These are phyloP conservation scores for Anthopleura sola DNA, from an alignment of 64 coral and sea anemone species.

Conservation along the genomic window DNA sequence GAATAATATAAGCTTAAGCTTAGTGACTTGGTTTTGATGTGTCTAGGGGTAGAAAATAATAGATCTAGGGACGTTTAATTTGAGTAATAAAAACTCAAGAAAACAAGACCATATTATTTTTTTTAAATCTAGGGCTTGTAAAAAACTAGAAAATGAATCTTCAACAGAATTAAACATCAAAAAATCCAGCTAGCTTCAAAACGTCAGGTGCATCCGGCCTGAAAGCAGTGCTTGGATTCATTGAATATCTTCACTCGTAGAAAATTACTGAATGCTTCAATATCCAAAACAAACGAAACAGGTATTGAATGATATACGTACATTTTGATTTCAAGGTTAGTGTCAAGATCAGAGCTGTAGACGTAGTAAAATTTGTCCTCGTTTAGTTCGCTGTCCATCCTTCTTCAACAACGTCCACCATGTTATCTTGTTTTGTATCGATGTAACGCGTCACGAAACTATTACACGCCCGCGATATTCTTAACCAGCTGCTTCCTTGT, in stretches of 20 bases:
- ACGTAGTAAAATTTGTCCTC: constrained; percentile 66
- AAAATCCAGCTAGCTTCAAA: background rate
- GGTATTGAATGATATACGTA: constrained; percentile 18
- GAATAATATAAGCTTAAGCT: no score
- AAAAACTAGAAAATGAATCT: background rate
- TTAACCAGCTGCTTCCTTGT: background rate
- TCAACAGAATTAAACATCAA: background rate
- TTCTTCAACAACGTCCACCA: background rate
- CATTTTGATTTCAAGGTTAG: constrained; percentile 71
- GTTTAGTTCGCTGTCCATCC: constrained; percentile 13
- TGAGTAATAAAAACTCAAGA: no score
- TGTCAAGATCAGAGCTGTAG: constrained; percentile 72
- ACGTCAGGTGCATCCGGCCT: background rate
- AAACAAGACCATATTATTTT: no score
- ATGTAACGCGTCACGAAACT: constrained; percentile 2
- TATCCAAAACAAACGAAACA: background rate
- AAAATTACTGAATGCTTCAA: background rate
- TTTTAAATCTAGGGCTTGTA: background rate
- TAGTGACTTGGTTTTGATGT: no score
- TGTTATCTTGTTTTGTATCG: background rate
- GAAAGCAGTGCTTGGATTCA: background rate
- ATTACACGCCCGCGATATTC: background rate
- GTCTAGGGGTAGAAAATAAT: no score
- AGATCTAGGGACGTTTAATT: no score
- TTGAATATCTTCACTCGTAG: background rate